These are phyloP conservation scores for Tenodera sinensis DNA, from an alignment of 2,888 invertebrate genomes.

Conservation along the genomic window DNA sequence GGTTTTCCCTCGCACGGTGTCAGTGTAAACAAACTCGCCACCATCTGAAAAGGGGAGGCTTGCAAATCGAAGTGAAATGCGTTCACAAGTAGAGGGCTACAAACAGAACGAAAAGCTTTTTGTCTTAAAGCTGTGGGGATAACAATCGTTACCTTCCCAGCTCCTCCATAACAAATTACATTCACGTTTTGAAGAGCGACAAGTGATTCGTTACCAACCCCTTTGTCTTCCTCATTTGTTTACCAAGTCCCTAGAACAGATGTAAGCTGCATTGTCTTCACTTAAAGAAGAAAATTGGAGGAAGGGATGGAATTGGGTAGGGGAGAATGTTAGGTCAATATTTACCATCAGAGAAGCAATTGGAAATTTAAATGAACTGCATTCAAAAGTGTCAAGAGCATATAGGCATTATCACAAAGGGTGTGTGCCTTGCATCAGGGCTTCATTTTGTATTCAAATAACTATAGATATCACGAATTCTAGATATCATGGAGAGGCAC, in stretches of 20 bases:
- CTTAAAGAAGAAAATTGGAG: not conserved
- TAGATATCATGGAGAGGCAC: too few species aligned
- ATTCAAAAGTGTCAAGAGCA: not conserved
- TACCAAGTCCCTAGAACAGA: not conserved
- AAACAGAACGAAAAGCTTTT: not conserved
- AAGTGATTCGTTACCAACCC: not conserved
- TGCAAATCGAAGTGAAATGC: not conserved
- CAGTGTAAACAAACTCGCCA: not conserved
- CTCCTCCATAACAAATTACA: not conserved
- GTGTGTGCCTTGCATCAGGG: too few species aligned
- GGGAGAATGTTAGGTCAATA: constrained; percentile 4
- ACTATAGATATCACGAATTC: too few species aligned
- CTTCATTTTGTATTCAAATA: too few species aligned
- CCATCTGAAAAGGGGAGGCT: not conserved
- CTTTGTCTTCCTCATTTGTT: not conserved
- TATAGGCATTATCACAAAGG: too few species aligned
- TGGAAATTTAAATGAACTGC: constrained; percentile 8
- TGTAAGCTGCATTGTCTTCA: constrained; percentile 9
- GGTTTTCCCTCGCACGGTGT: not conserved
- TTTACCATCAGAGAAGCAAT: constrained; percentile 14
- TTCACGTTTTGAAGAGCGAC: not conserved
- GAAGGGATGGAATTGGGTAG: not conserved
- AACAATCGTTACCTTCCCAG: not conserved
- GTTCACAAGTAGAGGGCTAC: not conserved
- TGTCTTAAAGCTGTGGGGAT: not conserved